Conservation (phyloP, 2,797 vertebrate species). For the Jordanella pulchra region DNA sequence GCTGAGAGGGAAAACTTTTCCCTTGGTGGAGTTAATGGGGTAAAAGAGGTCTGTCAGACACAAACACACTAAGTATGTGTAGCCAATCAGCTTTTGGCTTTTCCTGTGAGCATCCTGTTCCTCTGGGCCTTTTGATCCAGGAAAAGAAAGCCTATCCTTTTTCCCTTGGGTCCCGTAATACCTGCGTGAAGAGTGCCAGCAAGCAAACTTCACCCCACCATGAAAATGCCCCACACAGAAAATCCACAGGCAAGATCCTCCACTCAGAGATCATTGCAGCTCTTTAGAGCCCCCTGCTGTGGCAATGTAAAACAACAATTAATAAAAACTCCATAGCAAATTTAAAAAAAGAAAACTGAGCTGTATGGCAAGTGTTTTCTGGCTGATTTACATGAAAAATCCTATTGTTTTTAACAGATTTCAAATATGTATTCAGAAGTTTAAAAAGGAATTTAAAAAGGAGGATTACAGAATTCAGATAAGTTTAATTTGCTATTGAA, state of each 20-base stretch:
- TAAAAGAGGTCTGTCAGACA: constrained; percentile 50
- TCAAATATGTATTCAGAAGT: background rate
- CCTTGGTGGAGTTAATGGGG: constrained; percentile 41
- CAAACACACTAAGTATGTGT: constrained; percentile 70
- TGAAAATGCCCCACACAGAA: constrained; percentile 33
- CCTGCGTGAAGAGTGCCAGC: constrained; percentile 71
- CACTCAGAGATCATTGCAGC: constrained; percentile 50
- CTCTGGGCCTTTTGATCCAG: constrained; percentile 65
- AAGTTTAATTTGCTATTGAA: background rate
- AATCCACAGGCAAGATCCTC: constrained; percentile 35
- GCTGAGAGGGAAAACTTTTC: constrained; percentile 67
- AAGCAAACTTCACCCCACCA: constrained; percentile 44
- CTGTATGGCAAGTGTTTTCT: background rate
- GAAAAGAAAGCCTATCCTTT: constrained; percentile 57
- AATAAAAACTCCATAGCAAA: background rate
- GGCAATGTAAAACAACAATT: constrained; percentile 56
- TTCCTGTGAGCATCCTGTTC: constrained; percentile 59
- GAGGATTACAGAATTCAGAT: background rate
- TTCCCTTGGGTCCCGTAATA: constrained; percentile 64
- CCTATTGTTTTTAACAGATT: background rate
- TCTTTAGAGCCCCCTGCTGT: constrained; percentile 80
- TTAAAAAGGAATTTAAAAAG: too few species aligned
- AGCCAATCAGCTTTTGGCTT: constrained; percentile 75
- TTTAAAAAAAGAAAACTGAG: background rate
- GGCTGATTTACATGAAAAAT: background rate